phyloP scores from a whole-genome alignment of 2,797 vertebrate genomes.

The Pygocentrus nattereri region DNA sequence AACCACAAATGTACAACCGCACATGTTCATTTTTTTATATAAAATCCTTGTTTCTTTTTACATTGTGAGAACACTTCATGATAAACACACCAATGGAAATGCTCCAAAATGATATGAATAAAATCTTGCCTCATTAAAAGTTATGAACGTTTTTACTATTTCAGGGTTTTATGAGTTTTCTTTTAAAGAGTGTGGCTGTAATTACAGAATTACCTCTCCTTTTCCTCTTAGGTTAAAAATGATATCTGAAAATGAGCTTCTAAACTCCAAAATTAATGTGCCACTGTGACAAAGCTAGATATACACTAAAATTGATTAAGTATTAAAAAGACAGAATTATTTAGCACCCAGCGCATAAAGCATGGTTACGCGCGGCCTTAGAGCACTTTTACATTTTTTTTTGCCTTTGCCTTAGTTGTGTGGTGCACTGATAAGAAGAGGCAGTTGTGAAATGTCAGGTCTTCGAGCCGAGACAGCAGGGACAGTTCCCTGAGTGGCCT shows the following conservation, averaged over 20 bases:
- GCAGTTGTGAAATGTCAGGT: constrained; percentile 65
- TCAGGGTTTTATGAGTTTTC: background rate
- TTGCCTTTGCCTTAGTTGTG: constrained; percentile 45
- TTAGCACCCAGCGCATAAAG: constrained; percentile 9
- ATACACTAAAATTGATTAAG: constrained; percentile 47
- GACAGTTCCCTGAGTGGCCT: constrained; percentile 59
- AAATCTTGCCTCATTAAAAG: background rate
- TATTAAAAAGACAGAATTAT: constrained; percentile 37
- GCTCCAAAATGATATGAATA: background rate
- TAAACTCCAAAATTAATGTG: constrained; percentile 25
- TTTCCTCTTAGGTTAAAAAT: constrained; percentile 7
- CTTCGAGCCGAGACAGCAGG: constrained; percentile 61
- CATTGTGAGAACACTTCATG: background rate
- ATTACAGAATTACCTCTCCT: background rate
- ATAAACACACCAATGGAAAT: background rate
- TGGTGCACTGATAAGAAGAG: constrained; percentile 56
- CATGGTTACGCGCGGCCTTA: constrained; percentile 13
- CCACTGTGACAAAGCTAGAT: constrained; percentile 30
- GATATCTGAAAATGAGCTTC: background rate
- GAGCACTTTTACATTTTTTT: constrained; percentile 10
- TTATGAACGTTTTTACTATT: background rate
- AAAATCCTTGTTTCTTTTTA: too few relatives aligned
- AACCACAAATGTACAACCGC: background rate
- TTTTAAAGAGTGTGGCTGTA: background rate
- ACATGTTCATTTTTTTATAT: too few relatives aligned